Conservation (phyloP, 2,888 invertebrate genomes). For the Agonopterix alstromeriana region DNA sequence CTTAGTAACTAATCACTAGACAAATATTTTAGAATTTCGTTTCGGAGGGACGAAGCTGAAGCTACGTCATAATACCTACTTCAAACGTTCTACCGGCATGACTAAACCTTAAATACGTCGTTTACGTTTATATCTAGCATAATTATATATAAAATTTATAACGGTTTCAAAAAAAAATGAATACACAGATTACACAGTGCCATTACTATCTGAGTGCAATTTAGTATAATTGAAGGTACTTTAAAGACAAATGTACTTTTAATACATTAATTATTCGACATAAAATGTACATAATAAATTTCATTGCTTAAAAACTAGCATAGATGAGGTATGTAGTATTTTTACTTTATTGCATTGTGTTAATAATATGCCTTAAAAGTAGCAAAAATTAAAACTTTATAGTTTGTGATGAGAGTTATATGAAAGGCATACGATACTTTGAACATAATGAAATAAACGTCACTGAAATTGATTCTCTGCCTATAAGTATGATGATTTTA, state of each 20-base stretch:
- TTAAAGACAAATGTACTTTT: slow-evolving; percentile 10
- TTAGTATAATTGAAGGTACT: slow-evolving; percentile 11
- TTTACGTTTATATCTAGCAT: slow-evolving; percentile 9
- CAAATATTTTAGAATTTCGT: slow-evolving; percentile 71
- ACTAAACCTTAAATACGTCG: slow-evolving; percentile 19
- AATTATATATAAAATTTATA: slow-evolving; percentile 2
- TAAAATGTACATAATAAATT: background rate
- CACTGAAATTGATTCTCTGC: too few relatives aligned
- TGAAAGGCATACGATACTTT: too few relatives aligned
- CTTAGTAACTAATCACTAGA: slow-evolving; percentile 55
- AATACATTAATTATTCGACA: too few relatives aligned
- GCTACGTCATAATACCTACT: slow-evolving; percentile 31
- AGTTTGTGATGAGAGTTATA: too few relatives aligned
- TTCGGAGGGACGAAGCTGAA: slow-evolving; percentile 50
- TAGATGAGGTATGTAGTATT: background rate
- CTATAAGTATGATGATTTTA: too few relatives aligned
- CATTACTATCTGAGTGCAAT: slow-evolving; percentile 22
- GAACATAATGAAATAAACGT: too few relatives aligned
- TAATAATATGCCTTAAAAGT: too few relatives aligned
- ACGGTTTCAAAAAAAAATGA: slow-evolving; percentile 23
- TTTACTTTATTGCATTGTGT: too few relatives aligned
- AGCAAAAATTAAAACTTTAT: too few relatives aligned
- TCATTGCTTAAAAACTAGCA: background rate
- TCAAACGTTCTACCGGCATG: slow-evolving; percentile 33
- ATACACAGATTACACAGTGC: slow-evolving; percentile 34